phyloP scores from a whole-genome alignment of 2,113 vertebrate genomes.

The Odobenus rosmarus region DNA sequence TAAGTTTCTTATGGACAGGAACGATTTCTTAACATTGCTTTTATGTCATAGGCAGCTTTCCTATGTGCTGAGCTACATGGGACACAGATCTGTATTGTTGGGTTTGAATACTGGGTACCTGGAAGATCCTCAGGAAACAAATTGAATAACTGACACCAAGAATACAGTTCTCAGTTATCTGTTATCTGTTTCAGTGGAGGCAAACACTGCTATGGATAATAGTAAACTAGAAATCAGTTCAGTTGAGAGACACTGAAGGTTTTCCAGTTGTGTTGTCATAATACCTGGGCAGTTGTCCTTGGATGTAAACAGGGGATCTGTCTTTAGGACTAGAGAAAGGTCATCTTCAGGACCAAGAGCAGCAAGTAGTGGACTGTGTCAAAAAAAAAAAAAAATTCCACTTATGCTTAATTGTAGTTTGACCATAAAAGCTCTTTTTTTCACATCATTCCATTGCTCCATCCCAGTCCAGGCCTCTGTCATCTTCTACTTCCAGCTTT shows the following conservation, averaged over 20 bases:
- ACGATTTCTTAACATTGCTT: background rate
- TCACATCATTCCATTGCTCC: background rate
- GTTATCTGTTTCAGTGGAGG: background rate
- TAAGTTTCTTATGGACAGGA: background rate
- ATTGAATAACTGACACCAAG: slow-evolving; percentile 25
- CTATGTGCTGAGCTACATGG: background rate
- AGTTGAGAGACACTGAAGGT: background rate
- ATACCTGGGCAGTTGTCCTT: background rate
- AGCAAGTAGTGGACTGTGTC: background rate
- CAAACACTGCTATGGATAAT: background rate
- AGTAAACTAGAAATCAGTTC: slow-evolving; percentile 49
- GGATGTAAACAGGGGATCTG: background rate
- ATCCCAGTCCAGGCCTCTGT: background rate
- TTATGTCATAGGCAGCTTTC: slow-evolving; percentile 13
- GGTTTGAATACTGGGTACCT: background rate
- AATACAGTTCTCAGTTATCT: slow-evolving; percentile 26
- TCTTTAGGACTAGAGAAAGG: background rate
- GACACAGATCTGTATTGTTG: background rate
- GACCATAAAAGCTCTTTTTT: background rate
- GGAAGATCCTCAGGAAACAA: background rate
- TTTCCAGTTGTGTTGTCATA: background rate
- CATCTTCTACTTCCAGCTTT: background rate
- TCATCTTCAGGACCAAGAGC: background rate
- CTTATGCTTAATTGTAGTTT: slow-evolving; percentile 20
- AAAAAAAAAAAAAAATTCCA: background rate